Conservation (phyloP, 2,113 vertebrate species). For the Solenodon paradoxus region DNA sequence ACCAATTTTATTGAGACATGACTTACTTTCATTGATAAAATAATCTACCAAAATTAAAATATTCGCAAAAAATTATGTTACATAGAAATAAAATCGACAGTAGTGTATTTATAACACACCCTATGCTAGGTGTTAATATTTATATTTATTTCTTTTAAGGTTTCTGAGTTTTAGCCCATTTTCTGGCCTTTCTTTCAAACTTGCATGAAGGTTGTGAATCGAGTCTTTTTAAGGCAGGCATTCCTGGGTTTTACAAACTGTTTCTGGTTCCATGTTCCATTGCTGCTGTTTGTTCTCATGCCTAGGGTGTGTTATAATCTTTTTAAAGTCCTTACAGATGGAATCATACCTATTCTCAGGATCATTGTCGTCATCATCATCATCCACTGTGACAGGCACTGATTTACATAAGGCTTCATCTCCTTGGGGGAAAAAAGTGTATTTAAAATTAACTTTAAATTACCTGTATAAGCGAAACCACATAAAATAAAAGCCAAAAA, state of each 20-base stretch:
- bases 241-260: constrained; percentile 83
- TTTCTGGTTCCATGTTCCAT: constrained; percentile 80
- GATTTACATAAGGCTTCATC: constrained; percentile 91
- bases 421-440: constrained; percentile 80
- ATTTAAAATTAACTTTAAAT: constrained; percentile 57
- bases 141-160: constrained; percentile 75
- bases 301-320: constrained; percentile 88
- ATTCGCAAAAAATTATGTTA: constrained; percentile 58
- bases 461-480: constrained; percentile 35
- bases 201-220: constrained; percentile 84
- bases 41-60: constrained; percentile 33
- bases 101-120: constrained; percentile 77
- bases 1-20: constrained; percentile 25
- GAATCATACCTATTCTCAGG: constrained; percentile 99
- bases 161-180: constrained; percentile 84
- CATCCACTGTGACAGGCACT: constrained; percentile 83
- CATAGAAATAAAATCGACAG: constrained; percentile 63
- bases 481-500: constrained; percentile 43
- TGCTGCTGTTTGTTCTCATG: constrained; percentile 83
- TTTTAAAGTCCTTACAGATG: constrained; percentile 85
- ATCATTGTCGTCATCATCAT: constrained; percentile 94
- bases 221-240: constrained; percentile 84
- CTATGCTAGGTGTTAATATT: constrained; percentile 79
- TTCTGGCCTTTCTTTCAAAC: constrained; percentile 81
- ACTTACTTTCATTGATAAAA: constrained; percentile 68